phyloP scores from a whole-genome alignment of 2,113 vertebrate species.

The Synodontis membranacea region DNA sequence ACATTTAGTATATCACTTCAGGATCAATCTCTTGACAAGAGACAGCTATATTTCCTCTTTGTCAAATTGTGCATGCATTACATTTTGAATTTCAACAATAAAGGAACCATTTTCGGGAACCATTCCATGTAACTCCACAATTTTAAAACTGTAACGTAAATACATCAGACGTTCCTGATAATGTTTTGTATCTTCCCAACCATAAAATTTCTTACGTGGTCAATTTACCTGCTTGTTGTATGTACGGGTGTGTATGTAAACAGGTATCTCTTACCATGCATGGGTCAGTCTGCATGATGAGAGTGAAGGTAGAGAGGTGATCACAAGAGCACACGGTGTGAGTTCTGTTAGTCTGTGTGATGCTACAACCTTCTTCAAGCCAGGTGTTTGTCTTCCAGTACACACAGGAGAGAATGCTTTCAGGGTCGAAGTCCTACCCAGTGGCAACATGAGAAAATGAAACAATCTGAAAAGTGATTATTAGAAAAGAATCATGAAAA shows the following conservation, averaged over 20 bases:
- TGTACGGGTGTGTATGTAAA: neutral
- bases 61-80: no score
- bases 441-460: neutral
- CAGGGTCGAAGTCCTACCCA: neutral
- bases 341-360: neutral
- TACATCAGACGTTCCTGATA: no score
- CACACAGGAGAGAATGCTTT: conserved; percentile 34
- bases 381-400: conserved; percentile 55
- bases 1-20: no score
- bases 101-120: no score
- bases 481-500: neutral
- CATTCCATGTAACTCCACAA: no score
- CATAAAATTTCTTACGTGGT: neutral
- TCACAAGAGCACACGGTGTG: conserved; percentile 32
- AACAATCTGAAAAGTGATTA: neutral
- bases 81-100: no score
- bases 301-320: conserved; percentile 24
- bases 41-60: no score
- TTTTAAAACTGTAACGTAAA: no score
- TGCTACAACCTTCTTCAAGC: conserved; percentile 29
- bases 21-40: no score
- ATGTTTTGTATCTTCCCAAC: no score
- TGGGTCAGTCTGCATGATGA: conserved; percentile 27
- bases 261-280: neutral
- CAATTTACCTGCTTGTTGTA: neutral